A percentile compares a stretch with the other conserved stretches of the same genome.
These are phyloP conservation scores for Athetis lepigone DNA, from an alignment of 2,888 invertebrate species.

Conservation along the genomic window DNA sequence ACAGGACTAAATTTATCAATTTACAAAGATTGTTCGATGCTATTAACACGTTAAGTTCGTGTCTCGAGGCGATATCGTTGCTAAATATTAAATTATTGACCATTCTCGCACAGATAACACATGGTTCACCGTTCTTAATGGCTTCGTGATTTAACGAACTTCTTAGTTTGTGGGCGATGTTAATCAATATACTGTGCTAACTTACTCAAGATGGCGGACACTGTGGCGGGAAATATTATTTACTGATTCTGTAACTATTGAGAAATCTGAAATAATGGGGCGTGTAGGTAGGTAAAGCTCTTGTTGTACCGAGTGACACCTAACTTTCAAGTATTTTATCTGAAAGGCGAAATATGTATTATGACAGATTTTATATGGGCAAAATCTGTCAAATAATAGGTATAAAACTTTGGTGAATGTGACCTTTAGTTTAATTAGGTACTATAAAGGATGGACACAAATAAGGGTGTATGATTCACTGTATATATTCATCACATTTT, in stretches of 20 bases:
- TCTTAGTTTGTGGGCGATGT: conserved; percentile 43
- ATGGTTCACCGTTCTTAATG: conserved; percentile 63
- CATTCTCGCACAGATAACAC: conserved; percentile 65
- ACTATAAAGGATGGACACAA: neutral
- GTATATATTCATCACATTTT: conserved; percentile 71
- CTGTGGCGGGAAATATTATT: neutral
- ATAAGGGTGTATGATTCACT: conserved; percentile 46
- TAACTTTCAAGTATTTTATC: no score
- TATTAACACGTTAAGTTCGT: conserved; percentile 86
- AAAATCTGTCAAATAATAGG: no score
- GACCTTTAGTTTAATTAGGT: neutral
- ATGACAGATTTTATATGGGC: no score
- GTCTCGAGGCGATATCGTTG: conserved; percentile 72
- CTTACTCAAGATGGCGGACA: neutral
- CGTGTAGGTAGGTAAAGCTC: no score
- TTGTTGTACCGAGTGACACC: no score
- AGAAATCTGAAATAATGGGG: no score
- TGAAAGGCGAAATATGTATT: no score
- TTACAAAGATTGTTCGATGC: conserved; percentile 84
- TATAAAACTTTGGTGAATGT: no score
- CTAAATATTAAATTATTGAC: conserved; percentile 84
- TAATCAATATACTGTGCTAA: conserved; percentile 35
- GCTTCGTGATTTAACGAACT: conserved; percentile 60
- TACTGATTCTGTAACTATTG: neutral
- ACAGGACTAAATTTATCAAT: conserved; percentile 86